phyloP scores from a whole-genome alignment of 2,113 vertebrate species.

The Dipodomys ordii region DNA sequence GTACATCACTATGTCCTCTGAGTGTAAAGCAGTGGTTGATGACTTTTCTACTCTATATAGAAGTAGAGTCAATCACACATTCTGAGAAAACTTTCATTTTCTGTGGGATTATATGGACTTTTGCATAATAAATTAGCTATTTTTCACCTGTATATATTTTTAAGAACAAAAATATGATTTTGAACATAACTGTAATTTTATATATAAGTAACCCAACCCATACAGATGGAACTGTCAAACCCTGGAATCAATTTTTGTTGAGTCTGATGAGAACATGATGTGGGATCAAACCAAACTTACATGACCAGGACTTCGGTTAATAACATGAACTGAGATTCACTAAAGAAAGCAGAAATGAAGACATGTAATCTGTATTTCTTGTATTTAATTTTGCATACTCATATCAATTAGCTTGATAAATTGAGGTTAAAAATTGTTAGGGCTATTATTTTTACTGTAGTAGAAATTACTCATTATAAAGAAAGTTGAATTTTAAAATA shows the following conservation, averaged over 20 bases:
- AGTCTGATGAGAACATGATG: not conserved
- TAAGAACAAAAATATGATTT: conserved; percentile 10
- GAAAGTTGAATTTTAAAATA: no score
- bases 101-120: not conserved
- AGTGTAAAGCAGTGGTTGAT: not conserved
- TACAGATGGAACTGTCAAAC: not conserved
- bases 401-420: not conserved
- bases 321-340: not conserved
- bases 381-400: not conserved
- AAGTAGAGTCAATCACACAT: no score
- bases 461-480: no score
- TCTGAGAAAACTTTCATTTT: not conserved
- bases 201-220: not conserved
- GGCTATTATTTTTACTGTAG: not conserved
- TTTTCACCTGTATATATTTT: not conserved
- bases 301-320: not conserved
- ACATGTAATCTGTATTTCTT: not conserved
- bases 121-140: not conserved
- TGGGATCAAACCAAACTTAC: not conserved
- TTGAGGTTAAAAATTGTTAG: not conserved
- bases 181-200: not conserved
- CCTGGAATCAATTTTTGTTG: not conserved
- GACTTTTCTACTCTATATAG: no score
- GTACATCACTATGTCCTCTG: not conserved
- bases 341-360: not conserved